Evolutionary conservation across 2,797 vertebrate species (phyloP).

Genomic region (Peromyscus nudipes): DNA sequence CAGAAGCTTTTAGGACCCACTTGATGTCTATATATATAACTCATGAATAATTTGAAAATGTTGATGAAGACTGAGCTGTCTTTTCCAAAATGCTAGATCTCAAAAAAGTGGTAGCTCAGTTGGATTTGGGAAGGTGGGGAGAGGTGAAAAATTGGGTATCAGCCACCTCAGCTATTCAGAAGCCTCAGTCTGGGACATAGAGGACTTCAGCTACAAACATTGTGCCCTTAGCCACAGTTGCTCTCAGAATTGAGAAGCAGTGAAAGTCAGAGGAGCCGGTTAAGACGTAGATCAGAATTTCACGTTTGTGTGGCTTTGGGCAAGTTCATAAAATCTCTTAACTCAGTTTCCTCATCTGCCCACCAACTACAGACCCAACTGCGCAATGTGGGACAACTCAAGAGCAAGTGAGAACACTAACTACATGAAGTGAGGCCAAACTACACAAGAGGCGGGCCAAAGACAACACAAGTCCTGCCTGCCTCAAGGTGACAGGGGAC

Average conservation of each 20-base stretch:
- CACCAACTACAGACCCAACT: neutral
- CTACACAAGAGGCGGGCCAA: neutral
- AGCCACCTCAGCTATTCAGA: neutral
- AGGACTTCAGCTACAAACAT: neutral
- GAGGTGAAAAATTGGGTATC: too few relatives aligned
- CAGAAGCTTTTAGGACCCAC: neutral
- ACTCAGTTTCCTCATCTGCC: neutral
- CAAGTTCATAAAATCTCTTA: neutral
- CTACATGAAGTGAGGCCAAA: neutral
- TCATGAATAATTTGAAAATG: neutral
- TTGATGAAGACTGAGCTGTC: neutral
- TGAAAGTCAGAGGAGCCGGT: neutral
- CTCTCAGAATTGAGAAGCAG: neutral
- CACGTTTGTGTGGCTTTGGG: neutral
- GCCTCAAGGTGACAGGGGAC: neutral
- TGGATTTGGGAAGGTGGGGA: neutral
- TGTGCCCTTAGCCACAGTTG: neutral
- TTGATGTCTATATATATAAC: accelerated
- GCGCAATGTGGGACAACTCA: too few relatives aligned
- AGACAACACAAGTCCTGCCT: accelerated
- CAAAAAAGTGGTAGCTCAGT: neutral
- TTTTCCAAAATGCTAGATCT: neutral
- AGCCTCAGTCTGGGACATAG: neutral
- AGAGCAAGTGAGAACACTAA: accelerated
- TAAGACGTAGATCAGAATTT: neutral